Evolutionary conservation across 2,888 invertebrate genomes (phyloP).

Genomic region (Aphidoletes aphidimyza): DNA sequence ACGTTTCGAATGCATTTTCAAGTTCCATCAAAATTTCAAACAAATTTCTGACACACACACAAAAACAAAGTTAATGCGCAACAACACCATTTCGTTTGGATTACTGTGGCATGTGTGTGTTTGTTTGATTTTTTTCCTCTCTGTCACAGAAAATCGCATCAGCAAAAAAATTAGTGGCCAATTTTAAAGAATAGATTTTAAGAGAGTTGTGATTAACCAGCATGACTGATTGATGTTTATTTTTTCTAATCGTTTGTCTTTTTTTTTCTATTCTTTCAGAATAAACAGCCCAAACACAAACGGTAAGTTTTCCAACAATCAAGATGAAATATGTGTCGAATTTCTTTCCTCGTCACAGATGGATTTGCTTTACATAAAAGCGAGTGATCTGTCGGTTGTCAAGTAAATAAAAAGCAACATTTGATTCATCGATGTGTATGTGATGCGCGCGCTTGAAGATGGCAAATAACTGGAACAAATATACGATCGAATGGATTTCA

Average conservation of each 20-base stretch:
- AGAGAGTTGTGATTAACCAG: not conserved
- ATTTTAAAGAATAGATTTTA: not conserved
- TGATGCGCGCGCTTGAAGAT: too few species aligned
- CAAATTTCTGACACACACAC: not conserved
- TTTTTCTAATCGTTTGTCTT: not conserved
- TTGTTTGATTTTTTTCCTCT: too few species aligned
- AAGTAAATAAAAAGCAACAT: not conserved
- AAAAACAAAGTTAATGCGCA: not conserved
- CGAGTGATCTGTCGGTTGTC: not conserved
- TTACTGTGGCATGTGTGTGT: not conserved
- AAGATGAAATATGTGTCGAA: constrained; percentile 21
- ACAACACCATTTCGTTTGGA: not conserved
- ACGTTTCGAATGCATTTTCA: not conserved
- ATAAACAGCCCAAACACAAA: constrained; percentile 67
- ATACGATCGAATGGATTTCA: not conserved
- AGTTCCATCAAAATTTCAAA: not conserved
- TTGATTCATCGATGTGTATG: not conserved
- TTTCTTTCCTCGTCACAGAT: not conserved
- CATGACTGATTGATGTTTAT: not conserved
- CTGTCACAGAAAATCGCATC: not conserved
- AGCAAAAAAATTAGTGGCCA: not conserved
- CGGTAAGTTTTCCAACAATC: constrained; percentile 62
- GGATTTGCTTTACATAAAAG: not conserved
- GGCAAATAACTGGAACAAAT: not conserved
- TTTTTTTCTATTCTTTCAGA: constrained; percentile 62